These are phyloP conservation scores for Cotesia typhae DNA, from an alignment of 1,140 invertebrate genomes.

Conservation along the genomic window DNA sequence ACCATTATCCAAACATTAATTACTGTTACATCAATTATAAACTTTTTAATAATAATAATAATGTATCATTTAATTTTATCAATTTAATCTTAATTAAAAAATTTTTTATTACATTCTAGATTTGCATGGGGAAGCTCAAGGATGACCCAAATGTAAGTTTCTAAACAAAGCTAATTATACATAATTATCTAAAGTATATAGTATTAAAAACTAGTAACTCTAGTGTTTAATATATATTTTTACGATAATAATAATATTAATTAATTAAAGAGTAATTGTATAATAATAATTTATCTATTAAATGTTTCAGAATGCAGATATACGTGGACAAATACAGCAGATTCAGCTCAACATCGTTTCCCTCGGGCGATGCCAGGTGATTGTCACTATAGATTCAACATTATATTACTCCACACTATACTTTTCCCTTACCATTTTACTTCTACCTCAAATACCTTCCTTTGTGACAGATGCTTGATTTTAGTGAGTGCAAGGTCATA, in stretches of 20 bases:
- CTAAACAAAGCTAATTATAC: neutral
- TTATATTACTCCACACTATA: neutral
- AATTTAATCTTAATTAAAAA: neutral
- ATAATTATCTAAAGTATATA: neutral
- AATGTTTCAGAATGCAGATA: constrained; percentile 54
- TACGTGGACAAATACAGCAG: constrained; percentile 53
- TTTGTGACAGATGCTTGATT: too few relatives aligned
- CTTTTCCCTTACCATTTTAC: too few relatives aligned
- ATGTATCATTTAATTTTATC: neutral
- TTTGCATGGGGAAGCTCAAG: constrained; percentile 68
- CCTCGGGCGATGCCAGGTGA: constrained; percentile 59
- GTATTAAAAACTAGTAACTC: neutral
- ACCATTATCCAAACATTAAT: too few relatives aligned
- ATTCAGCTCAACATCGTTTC: constrained; percentile 57
- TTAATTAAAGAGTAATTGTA: neutral
- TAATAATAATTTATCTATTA: constrained; percentile 16
- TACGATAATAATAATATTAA: constrained; percentile 6
- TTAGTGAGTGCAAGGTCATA: too few relatives aligned
- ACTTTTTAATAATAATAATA: neutral
- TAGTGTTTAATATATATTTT: neutral
- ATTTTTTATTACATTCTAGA: constrained; percentile 58
- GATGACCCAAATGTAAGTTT: constrained; percentile 70
- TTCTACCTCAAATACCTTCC: too few relatives aligned
- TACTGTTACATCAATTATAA: too few relatives aligned
- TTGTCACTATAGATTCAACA: constrained; percentile 25